Conservation (phyloP, 2,888 invertebrate genomes). For the Metalampra italica region DNA sequence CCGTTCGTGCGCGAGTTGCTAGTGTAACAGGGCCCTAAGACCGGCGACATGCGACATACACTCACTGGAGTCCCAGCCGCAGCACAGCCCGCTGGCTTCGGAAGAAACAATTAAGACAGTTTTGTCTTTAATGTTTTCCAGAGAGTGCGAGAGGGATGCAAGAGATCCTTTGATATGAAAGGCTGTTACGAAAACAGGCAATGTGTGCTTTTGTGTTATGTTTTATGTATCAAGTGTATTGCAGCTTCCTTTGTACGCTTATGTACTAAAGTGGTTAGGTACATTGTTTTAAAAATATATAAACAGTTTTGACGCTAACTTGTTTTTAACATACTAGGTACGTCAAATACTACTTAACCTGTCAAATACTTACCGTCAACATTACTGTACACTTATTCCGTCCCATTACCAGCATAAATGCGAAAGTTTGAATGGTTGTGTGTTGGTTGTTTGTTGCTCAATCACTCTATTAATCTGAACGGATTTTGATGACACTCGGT, state of each 20-base stretch:
- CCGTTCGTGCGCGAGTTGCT: no score
- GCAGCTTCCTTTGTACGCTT: slow-evolving; percentile 15
- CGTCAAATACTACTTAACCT: no score
- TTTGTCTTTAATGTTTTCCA: slow-evolving; percentile 30
- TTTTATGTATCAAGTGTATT: slow-evolving; percentile 20
- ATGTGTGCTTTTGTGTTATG: slow-evolving; percentile 30
- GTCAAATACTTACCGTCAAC: no score
- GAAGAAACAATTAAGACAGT: slow-evolving; percentile 39
- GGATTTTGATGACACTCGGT: no score
- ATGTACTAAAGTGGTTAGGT: not conserved
- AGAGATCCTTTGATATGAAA: slow-evolving; percentile 29
- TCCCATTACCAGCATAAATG: no score
- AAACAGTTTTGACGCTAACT: no score
- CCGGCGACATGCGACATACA: no score
- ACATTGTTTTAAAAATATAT: not conserved
- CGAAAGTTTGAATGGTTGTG: no score
- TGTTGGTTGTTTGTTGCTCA: no score
- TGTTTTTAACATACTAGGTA: no score
- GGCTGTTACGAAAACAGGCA: slow-evolving; percentile 17
- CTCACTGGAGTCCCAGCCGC: slow-evolving; percentile 18
- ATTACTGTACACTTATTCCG: no score
- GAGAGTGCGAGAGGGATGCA: slow-evolving; percentile 27
- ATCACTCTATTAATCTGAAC: no score
- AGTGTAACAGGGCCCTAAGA: slow-evolving; percentile 30
- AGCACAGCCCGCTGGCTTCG: slow-evolving; percentile 11